Percentiles rank a stretch among this genome's conserved stretches.
Evolutionary conservation across 2,113 vertebrate species (phyloP).

Genomic region (Poeciliopsis occidentalis): DNA sequence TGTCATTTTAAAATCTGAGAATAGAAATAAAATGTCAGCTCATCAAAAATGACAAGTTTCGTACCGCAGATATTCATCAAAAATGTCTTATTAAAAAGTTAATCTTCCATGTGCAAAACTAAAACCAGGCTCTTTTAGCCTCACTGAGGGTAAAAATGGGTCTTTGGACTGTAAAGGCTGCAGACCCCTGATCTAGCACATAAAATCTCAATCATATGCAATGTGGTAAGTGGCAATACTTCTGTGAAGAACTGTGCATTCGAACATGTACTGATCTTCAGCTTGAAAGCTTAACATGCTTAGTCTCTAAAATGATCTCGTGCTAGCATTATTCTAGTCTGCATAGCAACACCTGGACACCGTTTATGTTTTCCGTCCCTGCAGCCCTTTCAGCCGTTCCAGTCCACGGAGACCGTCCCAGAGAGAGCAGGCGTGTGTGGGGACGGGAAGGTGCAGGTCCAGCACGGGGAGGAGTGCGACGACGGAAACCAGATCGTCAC

Average conservation of each 20-base stretch:
- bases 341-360: neutral
- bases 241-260: neutral
- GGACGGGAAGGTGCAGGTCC: slow-evolving; percentile 85
- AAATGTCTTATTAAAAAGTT: no score
- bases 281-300: no score
- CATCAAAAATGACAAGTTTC: no score
- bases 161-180: no score
- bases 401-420: slow-evolving; percentile 78
- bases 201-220: neutral
- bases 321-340: neutral
- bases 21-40: no score
- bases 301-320: no score
- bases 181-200: neutral
- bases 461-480: slow-evolving; percentile 89
- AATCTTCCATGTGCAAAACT: no score
- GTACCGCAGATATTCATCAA: no score
- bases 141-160: no score
- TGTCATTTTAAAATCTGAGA: no score
- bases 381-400: slow-evolving; percentile 82
- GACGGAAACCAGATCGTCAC: slow-evolving; percentile 86
- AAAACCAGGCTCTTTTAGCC: no score
- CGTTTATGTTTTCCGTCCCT: neutral
- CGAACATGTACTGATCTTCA: neutral
- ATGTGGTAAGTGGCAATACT: neutral
- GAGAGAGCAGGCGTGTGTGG: slow-evolving; percentile 81